Evolutionary conservation across 2,113 vertebrate genomes (phyloP).

Genomic region (Cebidichthys violaceus): DNA sequence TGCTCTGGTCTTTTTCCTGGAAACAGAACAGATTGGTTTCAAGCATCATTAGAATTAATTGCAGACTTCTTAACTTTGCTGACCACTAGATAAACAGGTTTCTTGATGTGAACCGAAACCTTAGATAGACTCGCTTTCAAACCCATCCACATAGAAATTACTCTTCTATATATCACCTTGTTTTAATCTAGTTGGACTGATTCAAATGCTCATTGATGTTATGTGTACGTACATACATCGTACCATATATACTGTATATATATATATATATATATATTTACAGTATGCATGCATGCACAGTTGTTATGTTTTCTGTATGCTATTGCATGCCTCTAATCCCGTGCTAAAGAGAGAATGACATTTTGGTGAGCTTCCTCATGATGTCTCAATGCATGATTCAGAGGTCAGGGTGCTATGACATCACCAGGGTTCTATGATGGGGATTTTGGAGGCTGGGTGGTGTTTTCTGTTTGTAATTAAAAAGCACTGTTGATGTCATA

Average conservation of each 20-base stretch:
- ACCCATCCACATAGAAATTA: neutral
- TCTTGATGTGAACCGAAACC: slow-evolving; percentile 24
- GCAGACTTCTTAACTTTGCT: slow-evolving; percentile 43
- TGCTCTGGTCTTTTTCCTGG: slow-evolving; percentile 52
- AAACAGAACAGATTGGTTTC: slow-evolving; percentile 68
- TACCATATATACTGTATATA: neutral
- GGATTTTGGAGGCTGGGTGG: slow-evolving; percentile 40
- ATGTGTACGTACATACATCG: neutral
- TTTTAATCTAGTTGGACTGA: slow-evolving; percentile 26
- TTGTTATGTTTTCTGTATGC: neutral
- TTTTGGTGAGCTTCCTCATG: slow-evolving; percentile 31
- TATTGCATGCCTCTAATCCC: neutral
- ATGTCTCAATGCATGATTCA: slow-evolving; percentile 63
- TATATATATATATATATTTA: neutral
- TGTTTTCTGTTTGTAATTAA: slow-evolving; percentile 71
- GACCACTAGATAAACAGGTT: slow-evolving; percentile 55
- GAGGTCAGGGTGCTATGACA: slow-evolving; percentile 68
- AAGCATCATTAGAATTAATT: slow-evolving; percentile 65
- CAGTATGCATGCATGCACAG: neutral
- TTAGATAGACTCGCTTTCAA: slow-evolving; percentile 27
- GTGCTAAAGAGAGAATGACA: slow-evolving; percentile 5
- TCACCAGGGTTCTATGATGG: slow-evolving; percentile 56
- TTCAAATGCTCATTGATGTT: neutral
- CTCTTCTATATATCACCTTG: slow-evolving; percentile 16
- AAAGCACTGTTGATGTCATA: slow-evolving; percentile 62